Percentiles rank a stretch among this genome's conserved stretches.
Evolutionary conservation across 2,113 vertebrate species (phyloP).

Genomic region (Cynocephalus volans): DNA sequence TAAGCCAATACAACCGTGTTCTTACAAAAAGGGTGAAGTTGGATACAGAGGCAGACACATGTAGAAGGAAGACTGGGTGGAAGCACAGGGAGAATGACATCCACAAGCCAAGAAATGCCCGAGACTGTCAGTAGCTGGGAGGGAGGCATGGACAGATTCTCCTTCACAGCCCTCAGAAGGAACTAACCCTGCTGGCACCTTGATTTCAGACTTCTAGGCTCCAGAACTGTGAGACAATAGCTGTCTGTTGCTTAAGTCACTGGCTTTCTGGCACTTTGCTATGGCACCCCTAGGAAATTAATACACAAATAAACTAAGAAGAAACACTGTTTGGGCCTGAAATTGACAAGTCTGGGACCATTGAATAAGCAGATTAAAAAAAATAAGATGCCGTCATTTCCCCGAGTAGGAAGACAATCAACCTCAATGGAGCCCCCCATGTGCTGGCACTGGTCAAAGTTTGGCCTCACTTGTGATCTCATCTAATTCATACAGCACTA

Average conservation of each 20-base stretch:
- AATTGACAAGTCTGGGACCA: neutral
- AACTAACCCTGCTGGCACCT: neutral
- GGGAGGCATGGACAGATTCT: neutral
- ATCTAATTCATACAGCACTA: neutral
- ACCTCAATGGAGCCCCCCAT: rapidly evolving
- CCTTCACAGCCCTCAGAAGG: neutral
- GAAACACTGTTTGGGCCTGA: neutral
- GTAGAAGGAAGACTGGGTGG: neutral
- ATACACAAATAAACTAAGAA: neutral
- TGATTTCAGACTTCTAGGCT: no score
- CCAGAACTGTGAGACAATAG: neutral
- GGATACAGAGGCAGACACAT: neutral
- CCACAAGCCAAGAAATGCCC: neutral
- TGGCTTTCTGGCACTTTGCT: neutral
- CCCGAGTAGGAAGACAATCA: neutral
- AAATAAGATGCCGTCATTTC: neutral
- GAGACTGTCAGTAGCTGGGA: neutral
- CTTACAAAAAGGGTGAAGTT: neutral
- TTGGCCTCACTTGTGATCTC: neutral
- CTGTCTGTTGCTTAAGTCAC: neutral
- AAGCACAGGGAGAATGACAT: neutral
- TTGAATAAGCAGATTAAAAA: neutral
- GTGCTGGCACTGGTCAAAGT: neutral
- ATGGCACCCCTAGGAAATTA: neutral
- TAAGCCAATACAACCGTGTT: neutral